phyloP scores from a whole-genome alignment of 2,888 invertebrate genomes.

The Cremastobaeus sp. region DNA sequence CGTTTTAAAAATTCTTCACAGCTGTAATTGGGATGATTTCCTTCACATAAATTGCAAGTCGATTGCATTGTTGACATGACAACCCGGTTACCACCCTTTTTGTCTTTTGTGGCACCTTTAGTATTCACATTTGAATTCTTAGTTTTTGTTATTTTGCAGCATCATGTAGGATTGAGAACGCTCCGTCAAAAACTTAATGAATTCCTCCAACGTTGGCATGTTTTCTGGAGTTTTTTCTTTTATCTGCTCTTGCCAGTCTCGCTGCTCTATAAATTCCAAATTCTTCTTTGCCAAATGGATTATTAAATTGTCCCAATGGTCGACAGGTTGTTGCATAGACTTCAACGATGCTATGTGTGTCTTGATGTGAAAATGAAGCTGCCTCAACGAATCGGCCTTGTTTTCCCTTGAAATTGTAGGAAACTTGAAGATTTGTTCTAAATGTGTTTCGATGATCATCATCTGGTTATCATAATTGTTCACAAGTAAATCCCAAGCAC shows the following conservation, averaged over 20 bases:
- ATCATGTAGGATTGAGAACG: slow-evolving; percentile 17
- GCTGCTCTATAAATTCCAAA: slow-evolving; percentile 2
- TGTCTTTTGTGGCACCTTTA: slow-evolving; percentile 1
- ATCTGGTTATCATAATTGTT: slow-evolving; percentile 22
- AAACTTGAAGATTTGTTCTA: slow-evolving; percentile 12
- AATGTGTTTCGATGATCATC: slow-evolving; percentile 13
- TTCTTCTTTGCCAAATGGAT: slow-evolving; percentile 14
- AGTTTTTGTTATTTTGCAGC: not conserved
- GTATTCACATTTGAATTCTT: not conserved
- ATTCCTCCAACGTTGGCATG: slow-evolving; percentile 56
- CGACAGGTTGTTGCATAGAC: slow-evolving; percentile 10
- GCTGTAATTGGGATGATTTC: not conserved
- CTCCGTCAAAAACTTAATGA: slow-evolving; percentile 51
- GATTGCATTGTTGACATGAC: not conserved
- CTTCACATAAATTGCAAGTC: slow-evolving; percentile 1
- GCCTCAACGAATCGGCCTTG: slow-evolving; percentile 17
- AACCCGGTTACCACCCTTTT: slow-evolving; percentile 7
- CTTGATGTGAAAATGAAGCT: slow-evolving; percentile 6
- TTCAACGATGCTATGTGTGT: slow-evolving; percentile 28
- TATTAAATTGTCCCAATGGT: slow-evolving; percentile 8
- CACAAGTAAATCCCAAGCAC: slow-evolving; percentile 53
- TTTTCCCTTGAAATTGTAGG: slow-evolving; percentile 10
- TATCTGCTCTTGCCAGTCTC: slow-evolving; percentile 17
- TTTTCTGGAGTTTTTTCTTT: slow-evolving; percentile 15
- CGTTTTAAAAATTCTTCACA: slow-evolving; percentile 6